phyloP scores from a whole-genome alignment of 1,140 invertebrate genomes.

The Andrena cerasifolii region DNA sequence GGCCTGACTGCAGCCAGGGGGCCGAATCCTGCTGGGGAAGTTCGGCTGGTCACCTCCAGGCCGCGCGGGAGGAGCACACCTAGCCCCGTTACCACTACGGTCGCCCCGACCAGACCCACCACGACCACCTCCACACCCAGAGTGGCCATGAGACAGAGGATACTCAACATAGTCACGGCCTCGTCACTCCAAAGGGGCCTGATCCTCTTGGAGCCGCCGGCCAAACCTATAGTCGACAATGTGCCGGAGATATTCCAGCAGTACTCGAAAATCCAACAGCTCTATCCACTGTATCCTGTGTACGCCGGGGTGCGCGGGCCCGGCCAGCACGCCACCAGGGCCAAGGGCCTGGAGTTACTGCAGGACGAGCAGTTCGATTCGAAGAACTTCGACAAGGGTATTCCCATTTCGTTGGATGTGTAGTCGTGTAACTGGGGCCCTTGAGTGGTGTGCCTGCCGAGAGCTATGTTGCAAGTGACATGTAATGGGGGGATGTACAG shows the following conservation, averaged over 20 bases:
- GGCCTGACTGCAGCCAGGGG: slow-evolving; percentile 69
- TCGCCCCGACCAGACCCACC: slow-evolving; percentile 44
- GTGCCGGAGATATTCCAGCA: slow-evolving; percentile 89
- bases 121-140: slow-evolving; percentile 56
- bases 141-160: slow-evolving; percentile 48
- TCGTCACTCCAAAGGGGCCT: slow-evolving; percentile 74
- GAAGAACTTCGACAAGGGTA: slow-evolving; percentile 79
- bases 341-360: slow-evolving; percentile 81
- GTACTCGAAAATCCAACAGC: slow-evolving; percentile 88
- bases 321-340: slow-evolving; percentile 73
- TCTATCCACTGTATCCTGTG: slow-evolving; percentile 87
- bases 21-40: slow-evolving; percentile 22
- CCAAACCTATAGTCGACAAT: slow-evolving; percentile 78
- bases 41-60: slow-evolving; percentile 67
- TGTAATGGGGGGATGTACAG: too few species aligned
- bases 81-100: slow-evolving; percentile 51
- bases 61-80: slow-evolving; percentile 74
- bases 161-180: slow-evolving; percentile 28
- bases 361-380: slow-evolving; percentile 81
- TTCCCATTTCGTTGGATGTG: slow-evolving; percentile 25
- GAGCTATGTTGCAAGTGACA: neutral
- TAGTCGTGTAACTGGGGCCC: neutral
- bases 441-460: neutral
- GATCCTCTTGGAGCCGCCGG: slow-evolving; percentile 73
- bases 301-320: slow-evolving; percentile 76